Base-by-base conservation (phyloP, 2,888 invertebrate genomes). In the Epinotia bilunana region DNA sequence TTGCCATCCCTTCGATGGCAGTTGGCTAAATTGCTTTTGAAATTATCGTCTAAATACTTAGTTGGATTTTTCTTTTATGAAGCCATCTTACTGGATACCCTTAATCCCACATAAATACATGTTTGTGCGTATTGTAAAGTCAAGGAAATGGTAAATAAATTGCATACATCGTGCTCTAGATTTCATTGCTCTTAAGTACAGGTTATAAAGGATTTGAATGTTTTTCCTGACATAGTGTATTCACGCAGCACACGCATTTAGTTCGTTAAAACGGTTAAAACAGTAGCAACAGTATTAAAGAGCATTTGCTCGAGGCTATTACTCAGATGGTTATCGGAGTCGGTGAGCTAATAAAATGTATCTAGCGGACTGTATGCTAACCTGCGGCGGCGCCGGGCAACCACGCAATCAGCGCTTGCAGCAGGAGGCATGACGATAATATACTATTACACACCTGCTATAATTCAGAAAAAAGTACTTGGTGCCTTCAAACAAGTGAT, bases 321-420 rank as follows among this genome's bases (percentile, higher is more conserved):
- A 68, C 57, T 74, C 55, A 63, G 68, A 74, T 74, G 73, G 70
- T 62, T 69, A 74, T 74, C 73, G 9, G 69, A 68, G 61, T 28
- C 43, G 57, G 43, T 69, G 69, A 69, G 69, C 62, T 74, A 57
- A 33, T 74, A 73, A 72, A 60, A 61, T 60, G 67, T 73, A 61
- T 67, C 73, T 73, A 67, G 49, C 57, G n/a, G 55, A 20, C 7
- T 23, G 23, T 49, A 58, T 28, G 58, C 43, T 39, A 33, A 67
- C 49, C 67, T 6, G 33, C 60, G 20, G 46, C 12, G 60, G 49
- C 49, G 49, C 16, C 16, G 13, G n/a, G 53, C 49, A 60, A 9
- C 67, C 49, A 53, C 60, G 60, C 60, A 53, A 46, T 16, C 33
- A n/a, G 46, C 20, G 55, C 13, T 61, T 61, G n/a, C 60, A n/a